These are phyloP conservation scores for Dasypogon diadema DNA, from an alignment of 2,888 invertebrate genomes.

Conservation along the genomic window DNA sequence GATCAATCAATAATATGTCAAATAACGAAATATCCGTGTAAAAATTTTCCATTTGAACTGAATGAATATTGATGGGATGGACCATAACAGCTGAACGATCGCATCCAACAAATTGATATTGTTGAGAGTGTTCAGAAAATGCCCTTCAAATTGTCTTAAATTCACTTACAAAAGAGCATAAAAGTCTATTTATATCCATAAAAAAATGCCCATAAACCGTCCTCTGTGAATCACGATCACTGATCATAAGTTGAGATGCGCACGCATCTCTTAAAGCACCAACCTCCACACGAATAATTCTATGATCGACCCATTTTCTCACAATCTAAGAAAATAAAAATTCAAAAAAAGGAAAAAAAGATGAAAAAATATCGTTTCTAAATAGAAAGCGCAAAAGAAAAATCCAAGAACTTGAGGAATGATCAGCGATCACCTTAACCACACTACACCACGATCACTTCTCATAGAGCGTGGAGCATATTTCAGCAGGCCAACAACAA, in stretches of 20 bases:
- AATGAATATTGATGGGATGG: neutral
- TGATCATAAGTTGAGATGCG: constrained; percentile 36
- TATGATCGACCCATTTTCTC: constrained; percentile 49
- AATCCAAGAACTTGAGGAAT: constrained; percentile 47
- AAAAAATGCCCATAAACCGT: constrained; percentile 10
- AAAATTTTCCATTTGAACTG: neutral
- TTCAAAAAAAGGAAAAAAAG: neutral
- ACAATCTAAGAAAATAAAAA: constrained; percentile 42
- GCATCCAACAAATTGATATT: constrained; percentile 14
- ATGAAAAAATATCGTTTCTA: constrained; percentile 3
- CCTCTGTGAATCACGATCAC: constrained; percentile 45
- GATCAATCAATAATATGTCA: constrained; percentile 38
- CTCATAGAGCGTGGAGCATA: constrained; percentile 26
- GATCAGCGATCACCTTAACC: constrained; percentile 24
- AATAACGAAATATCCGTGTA: neutral
- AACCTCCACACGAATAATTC: constrained; percentile 43
- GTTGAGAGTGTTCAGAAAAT: neutral
- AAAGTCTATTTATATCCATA: neutral
- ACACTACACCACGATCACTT: constrained; percentile 32
- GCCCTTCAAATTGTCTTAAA: constrained; percentile 41
- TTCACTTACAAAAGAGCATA: neutral
- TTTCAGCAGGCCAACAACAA: constrained; percentile 19
- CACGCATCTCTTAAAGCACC: constrained; percentile 25
- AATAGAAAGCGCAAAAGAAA: constrained; percentile 47
- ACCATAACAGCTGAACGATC: constrained; percentile 17